Evolutionary conservation across 30 jellyfish, hydroid and myxozoan species (phyloP).

Genomic region (Nemopilema nomurai): DNA sequence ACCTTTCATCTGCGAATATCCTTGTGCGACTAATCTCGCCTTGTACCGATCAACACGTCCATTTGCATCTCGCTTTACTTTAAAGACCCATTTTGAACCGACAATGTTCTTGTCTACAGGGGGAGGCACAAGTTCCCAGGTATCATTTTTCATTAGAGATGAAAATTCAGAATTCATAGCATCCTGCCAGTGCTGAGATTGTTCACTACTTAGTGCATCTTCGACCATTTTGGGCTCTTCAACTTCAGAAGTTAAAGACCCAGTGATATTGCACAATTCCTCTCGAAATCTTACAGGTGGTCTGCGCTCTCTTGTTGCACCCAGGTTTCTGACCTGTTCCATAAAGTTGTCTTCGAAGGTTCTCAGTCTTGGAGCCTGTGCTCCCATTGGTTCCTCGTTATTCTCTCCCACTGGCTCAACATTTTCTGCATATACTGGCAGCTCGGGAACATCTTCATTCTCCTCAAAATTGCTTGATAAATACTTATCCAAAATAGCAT

Average conservation of each 20-base stretch:
- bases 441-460: background rate
- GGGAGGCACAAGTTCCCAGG: slow-evolving; percentile 46
- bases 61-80: slow-evolving; percentile 39
- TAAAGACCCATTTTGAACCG: slow-evolving; percentile 12
- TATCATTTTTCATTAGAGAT: slow-evolving; percentile 38
- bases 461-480: background rate
- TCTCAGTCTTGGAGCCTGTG: background rate
- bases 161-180: slow-evolving; percentile 30
- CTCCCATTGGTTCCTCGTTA: background rate
- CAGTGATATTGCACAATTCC: background rate
- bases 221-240: slow-evolving; percentile 30
- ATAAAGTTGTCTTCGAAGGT: slow-evolving; percentile 19
- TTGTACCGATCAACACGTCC: slow-evolving; percentile 23
- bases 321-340: slow-evolving; percentile 18
- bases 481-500: background rate
- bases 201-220: slow-evolving; percentile 33
- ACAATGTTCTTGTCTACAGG: slow-evolving; percentile 50
- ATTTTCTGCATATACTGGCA: background rate
- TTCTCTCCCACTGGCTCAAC: slow-evolving; percentile 11
- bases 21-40: slow-evolving; percentile 41
- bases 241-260: background rate
- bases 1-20: slow-evolving; percentile 30
- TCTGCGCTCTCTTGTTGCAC: background rate
- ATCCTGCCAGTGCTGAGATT: background rate
- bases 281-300: background rate